Conservation (phyloP, 2,797 vertebrate genomes). For the Carapus acus region DNA sequence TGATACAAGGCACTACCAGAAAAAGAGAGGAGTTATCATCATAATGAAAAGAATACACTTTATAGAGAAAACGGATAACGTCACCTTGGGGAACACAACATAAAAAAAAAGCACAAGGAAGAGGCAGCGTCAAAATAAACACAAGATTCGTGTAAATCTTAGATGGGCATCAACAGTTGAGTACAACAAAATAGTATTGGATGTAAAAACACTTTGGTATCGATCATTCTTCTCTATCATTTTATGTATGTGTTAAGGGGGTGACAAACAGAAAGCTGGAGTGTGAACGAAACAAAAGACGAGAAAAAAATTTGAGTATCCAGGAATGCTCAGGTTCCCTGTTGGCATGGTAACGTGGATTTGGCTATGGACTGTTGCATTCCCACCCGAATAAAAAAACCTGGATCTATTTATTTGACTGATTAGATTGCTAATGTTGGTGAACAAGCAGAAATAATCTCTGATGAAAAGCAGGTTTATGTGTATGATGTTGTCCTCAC, state of each 20-base stretch:
- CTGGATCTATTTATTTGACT: constrained; percentile 33
- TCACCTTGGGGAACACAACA: too few relatives aligned
- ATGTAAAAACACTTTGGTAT: too few relatives aligned
- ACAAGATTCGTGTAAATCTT: too few relatives aligned
- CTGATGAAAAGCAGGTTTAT: constrained; percentile 14
- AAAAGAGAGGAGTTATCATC: too few relatives aligned
- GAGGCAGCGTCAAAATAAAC: too few relatives aligned
- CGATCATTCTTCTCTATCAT: too few relatives aligned
- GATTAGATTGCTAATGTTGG: constrained; percentile 45
- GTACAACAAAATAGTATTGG: too few relatives aligned
- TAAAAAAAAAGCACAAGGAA: too few relatives aligned
- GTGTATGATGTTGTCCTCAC: constrained; percentile 3
- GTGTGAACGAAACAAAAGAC: constrained; percentile 19
- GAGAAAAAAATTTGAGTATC: constrained; percentile 27
- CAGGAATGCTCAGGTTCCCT: constrained; percentile 45
- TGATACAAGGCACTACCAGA: too few relatives aligned
- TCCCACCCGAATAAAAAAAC: constrained; percentile 21
- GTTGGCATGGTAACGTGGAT: constrained; percentile 61
- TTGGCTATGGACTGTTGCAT: constrained; percentile 39
- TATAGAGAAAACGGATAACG: too few relatives aligned
- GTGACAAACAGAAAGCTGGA: constrained; percentile 25
- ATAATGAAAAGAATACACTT: too few relatives aligned
- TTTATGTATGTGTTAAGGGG: constrained; percentile 12
- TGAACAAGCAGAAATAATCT: constrained; percentile 36
- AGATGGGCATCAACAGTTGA: too few relatives aligned